These are phyloP conservation scores for Cremastinae sp. DNA, from an alignment of 2,888 invertebrate genomes.

Conservation along the genomic window DNA sequence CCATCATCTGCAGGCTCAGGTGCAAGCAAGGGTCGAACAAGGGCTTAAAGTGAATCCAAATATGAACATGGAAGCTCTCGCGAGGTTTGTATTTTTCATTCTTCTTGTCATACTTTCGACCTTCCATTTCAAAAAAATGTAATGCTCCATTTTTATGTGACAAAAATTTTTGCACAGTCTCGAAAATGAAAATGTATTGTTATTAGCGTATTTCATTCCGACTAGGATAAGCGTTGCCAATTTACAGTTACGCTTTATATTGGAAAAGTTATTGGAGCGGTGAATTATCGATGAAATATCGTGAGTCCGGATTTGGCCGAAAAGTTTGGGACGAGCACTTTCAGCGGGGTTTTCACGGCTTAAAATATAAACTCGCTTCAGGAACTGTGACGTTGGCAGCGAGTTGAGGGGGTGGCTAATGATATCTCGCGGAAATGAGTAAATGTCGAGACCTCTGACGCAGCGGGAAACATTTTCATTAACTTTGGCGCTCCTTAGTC, in stretches of 20 bases:
- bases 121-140: too few relatives aligned
- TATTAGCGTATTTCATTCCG: neutral
- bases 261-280: constrained; percentile 2
- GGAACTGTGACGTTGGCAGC: constrained; percentile 27
- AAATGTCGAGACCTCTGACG: constrained; percentile 65
- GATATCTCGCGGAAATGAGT: constrained; percentile 69
- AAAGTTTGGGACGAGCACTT: constrained; percentile 43
- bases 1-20: constrained; percentile 85
- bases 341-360: constrained; percentile 44
- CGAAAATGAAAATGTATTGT: too few relatives aligned
- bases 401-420: constrained; percentile 52
- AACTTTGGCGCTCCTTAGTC: constrained; percentile 67
- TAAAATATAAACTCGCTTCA: constrained; percentile 53
- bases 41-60: constrained; percentile 90
- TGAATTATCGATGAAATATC: constrained; percentile 45
- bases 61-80: constrained; percentile 94
- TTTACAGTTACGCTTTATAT: neutral
- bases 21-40: constrained; percentile 88
- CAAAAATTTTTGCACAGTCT: constrained; percentile 1
- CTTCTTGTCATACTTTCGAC: neutral
- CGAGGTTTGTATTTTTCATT: constrained; percentile 84
- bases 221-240: too few relatives aligned
- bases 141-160: too few relatives aligned
- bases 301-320: constrained; percentile 13
- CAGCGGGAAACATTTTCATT: constrained; percentile 77